Percentiles rank a stretch among this genome's conserved stretches.
Evolutionary conservation across 2,113 vertebrate genomes (phyloP).

Genomic region (Melanostigma gelatinosum): DNA sequence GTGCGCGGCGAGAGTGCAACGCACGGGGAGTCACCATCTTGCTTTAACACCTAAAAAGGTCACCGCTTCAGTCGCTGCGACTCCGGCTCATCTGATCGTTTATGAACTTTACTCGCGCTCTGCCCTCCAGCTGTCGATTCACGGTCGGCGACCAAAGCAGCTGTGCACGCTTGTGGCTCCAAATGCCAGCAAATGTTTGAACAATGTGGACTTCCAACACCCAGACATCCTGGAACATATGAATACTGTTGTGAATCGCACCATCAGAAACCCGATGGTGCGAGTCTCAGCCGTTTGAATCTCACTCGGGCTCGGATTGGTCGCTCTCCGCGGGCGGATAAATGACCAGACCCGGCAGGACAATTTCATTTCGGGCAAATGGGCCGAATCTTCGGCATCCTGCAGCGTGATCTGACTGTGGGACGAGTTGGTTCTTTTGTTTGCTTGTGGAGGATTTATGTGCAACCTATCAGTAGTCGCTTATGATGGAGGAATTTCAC

Average conservation of each 20-base stretch:
- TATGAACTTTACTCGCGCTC: constrained; percentile 26
- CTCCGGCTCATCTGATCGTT: constrained; percentile 14
- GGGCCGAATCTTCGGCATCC: constrained; percentile 12
- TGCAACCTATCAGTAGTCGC: constrained; percentile 6
- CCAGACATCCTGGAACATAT: neutral
- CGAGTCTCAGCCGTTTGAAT: neutral
- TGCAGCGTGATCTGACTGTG: constrained; percentile 21
- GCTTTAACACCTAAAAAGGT: constrained; percentile 47
- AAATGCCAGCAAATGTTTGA: constrained; percentile 11
- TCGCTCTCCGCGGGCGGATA: constrained; percentile 14
- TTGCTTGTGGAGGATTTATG: constrained; percentile 16
- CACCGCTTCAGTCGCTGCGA: neutral
- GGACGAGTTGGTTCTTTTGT: neutral
- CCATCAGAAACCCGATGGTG: neutral
- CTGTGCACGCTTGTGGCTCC: neutral
- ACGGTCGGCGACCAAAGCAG: neutral
- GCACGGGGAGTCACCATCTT: constrained; percentile 15
- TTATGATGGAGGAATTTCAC: constrained; percentile 8
- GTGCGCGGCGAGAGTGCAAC: constrained; percentile 8
- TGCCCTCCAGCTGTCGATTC: constrained; percentile 5
- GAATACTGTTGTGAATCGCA: neutral
- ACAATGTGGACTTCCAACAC: constrained; percentile 2
- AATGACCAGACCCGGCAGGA: constrained; percentile 27
- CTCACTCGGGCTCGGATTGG: constrained; percentile 11
- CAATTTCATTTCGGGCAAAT: constrained; percentile 21